Percentiles rank a stretch among this genome's conserved stretches.
Evolutionary conservation across 1,140 invertebrate genomes (phyloP).

Genomic region (Vanessa tameamea): DNA sequence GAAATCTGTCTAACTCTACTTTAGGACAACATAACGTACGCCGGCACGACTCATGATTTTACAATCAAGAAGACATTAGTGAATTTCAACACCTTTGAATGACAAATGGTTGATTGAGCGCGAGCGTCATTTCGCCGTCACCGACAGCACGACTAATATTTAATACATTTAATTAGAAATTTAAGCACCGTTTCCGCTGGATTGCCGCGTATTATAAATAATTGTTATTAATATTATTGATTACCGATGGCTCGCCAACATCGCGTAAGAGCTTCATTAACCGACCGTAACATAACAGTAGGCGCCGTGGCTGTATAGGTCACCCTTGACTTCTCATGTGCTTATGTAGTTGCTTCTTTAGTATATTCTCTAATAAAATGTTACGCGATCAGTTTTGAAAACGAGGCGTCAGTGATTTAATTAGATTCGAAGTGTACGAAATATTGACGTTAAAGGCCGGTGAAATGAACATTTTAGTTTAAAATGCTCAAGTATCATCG

Average conservation of each 20-base stretch:
- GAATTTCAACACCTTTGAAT: no score
- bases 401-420: conserved; percentile 35
- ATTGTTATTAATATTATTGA: conserved; percentile 21
- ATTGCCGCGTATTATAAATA: conserved; percentile 1
- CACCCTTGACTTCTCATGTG: conserved; percentile 33
- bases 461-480: conserved; percentile 77
- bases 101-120: no score
- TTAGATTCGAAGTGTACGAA: conserved; percentile 37
- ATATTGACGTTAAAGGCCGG: conserved; percentile 40
- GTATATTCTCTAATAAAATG: not conserved
- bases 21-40: no score
- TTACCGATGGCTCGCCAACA: conserved; percentile 29
- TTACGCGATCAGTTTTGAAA: conserved; percentile 27
- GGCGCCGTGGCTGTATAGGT: conserved; percentile 54
- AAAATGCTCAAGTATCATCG: conserved; percentile 81
- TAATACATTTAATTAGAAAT: not conserved
- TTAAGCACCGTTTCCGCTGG: not conserved
- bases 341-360: not conserved
- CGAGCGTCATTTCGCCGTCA: no score
- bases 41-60: no score
- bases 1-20: no score
- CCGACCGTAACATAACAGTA: conserved; percentile 76
- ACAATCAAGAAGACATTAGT: no score
- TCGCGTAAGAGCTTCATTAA: conserved; percentile 56
- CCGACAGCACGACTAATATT: no score